phyloP scores from a whole-genome alignment of 2,113 vertebrate species.

The Caranx melampygus region DNA sequence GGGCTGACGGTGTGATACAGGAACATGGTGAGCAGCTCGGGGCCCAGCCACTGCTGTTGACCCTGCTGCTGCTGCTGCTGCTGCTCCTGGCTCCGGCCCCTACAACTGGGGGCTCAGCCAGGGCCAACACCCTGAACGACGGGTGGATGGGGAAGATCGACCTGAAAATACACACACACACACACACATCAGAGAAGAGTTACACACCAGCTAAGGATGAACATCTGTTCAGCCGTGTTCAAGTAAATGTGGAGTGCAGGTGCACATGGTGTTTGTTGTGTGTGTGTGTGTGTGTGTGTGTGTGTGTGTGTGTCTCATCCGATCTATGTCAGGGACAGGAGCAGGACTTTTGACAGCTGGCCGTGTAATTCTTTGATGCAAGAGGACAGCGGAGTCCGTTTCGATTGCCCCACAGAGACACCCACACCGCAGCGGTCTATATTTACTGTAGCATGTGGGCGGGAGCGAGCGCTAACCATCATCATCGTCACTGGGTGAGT shows the following conservation, averaged over 20 bases:
- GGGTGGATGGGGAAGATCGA: constrained; percentile 92
- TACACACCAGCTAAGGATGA: background rate
- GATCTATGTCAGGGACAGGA: constrained; percentile 44
- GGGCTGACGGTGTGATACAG: constrained; percentile 90
- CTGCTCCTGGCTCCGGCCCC: constrained; percentile 58
- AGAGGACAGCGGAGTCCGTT: constrained; percentile 71
- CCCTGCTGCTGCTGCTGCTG: constrained; percentile 73
- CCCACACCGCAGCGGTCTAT: constrained; percentile 41
- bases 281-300: constrained; percentile 13
- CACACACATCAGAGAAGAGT: background rate
- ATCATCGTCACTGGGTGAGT: constrained; percentile 8
- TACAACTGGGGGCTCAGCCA: constrained; percentile 92
- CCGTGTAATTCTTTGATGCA: constrained; percentile 67
- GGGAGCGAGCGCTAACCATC: constrained; percentile 20
- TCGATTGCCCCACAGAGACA: constrained; percentile 47
- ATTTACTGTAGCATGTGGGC: constrained; percentile 50
- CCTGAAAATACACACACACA: constrained; percentile 74
- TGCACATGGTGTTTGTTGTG: constrained; percentile 9
- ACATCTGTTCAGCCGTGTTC: constrained; percentile 37
- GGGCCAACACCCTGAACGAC: constrained; percentile 92
- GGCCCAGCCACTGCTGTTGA: constrained; percentile 94
- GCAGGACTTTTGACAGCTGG: constrained; percentile 65
- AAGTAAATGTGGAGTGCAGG: constrained; percentile 22
- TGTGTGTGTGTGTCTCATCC: constrained; percentile 20
- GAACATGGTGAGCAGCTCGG: constrained; percentile 96